Base-by-base conservation (phyloP, 1,140 invertebrate species). In the Pseudoatta argentina region DNA sequence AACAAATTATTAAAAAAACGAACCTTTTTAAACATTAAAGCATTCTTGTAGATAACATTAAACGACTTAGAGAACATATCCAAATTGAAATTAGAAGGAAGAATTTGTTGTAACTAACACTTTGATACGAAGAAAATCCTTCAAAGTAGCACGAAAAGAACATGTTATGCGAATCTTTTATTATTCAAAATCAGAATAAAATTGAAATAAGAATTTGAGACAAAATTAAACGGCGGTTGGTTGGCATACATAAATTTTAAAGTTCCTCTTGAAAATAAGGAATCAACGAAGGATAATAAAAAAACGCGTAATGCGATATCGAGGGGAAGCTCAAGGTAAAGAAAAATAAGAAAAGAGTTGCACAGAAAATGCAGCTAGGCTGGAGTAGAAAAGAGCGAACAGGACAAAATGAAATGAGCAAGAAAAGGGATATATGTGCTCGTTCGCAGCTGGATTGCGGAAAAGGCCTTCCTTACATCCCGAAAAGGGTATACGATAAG, bases 161-260 rank as follows among this genome's bases (percentile, higher is more conserved):
- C 10, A 21, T 27, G 8, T 24, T 1, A 24, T 44, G 27, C 27
- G 12, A 21, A 51, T 16, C 6, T n/a, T 57, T 57, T 12, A 51
- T 18, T 51, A 63, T 66, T 16, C 4, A 24, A 18, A 63, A 59
- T 76, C 34, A 4, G 51, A 67, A 44, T 0, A 44, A 44, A 44
- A 44, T 44, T 44, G 39, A 44, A 44, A 69, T 79, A 79, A 79
- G 48, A 67, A 67, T 21, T 3, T 67, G 0, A 67, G 18, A 30
- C 30, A 44, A 44, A 24, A 48, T 77, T 16, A 30, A 48, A 21
- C n/a, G 14, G 0, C 34, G 16, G 2, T 76, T 27, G 59, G 0
- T 21, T 55, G 16, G 16, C n/a, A 44, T 39, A 55, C 18, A 44
- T 14, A 53, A 12, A 79, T 34, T 67, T 14, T 3, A 1, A 79